Percentiles rank a stretch among this genome's conserved stretches.
Conservation (phyloP, 2,113 vertebrate genomes). For the Eublepharis macularius region DNA sequence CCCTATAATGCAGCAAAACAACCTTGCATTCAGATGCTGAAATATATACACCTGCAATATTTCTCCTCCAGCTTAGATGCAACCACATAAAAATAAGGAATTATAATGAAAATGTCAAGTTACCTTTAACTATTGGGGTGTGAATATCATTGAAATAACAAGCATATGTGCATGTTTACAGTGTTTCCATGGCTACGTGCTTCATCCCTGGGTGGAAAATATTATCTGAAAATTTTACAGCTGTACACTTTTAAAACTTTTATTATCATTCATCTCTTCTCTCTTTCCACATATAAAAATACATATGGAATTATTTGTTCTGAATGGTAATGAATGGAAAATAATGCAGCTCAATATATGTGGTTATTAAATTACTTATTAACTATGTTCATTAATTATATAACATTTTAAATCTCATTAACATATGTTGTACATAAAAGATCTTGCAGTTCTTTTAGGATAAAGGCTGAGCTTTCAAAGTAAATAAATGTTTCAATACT, state of each 20-base stretch:
- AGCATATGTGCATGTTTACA: neutral
- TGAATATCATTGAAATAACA: constrained; percentile 13
- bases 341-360: neutral
- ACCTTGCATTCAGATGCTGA: neutral
- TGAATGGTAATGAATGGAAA: neutral
- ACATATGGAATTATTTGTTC: neutral
- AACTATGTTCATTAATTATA: neutral
- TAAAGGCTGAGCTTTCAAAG: neutral
- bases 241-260: neutral
- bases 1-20: neutral
- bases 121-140: constrained; percentile 1
- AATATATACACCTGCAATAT: neutral
- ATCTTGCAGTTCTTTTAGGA: neutral
- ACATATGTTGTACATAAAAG: neutral
- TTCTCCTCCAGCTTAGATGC: neutral
- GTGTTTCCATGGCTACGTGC: neutral
- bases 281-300: neutral
- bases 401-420: neutral
- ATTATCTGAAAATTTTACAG: neutral
- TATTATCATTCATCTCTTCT: neutral
- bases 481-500: neutral
- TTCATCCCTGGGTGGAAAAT: neutral
- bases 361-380: neutral
- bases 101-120: constrained; percentile 4
- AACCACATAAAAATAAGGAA: constrained; percentile 2